These are phyloP conservation scores for Diplogasteroides magnus DNA, from an alignment of 1,140 invertebrate genomes.

Conservation along the genomic window DNA sequence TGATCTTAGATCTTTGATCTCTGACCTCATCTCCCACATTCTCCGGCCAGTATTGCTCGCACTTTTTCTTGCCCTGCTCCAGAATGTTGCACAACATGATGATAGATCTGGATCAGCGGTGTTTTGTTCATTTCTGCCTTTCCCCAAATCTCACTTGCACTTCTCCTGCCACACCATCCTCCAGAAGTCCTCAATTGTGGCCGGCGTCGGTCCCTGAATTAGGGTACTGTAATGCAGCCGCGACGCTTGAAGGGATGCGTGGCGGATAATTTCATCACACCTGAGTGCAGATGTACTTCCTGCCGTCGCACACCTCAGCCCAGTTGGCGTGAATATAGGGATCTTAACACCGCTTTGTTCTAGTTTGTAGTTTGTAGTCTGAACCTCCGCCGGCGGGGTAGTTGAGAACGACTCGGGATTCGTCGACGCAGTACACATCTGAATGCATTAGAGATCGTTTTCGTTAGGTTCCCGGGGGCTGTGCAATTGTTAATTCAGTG, in stretches of 20 bases:
- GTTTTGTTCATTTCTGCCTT: background rate
- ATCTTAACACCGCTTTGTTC: background rate
- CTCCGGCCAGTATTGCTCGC: background rate
- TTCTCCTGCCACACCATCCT: background rate
- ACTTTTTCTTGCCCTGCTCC: background rate
- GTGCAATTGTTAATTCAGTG: too few species aligned
- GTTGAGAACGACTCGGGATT: background rate
- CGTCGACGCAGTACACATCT: background rate
- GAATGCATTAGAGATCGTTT: too few species aligned
- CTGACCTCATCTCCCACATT: background rate
- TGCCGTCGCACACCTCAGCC: background rate
- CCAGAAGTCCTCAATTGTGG: background rate
- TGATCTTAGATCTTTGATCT: background rate
- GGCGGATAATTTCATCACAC: background rate
- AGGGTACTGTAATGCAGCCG: too few species aligned
- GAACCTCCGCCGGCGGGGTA: background rate
- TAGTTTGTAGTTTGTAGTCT: background rate
- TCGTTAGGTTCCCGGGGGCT: too few species aligned
- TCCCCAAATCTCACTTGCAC: background rate
- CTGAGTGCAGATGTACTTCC: conserved; percentile 1
- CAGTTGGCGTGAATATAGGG: background rate
- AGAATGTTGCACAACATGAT: background rate
- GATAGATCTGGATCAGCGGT: background rate
- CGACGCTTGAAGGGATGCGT: too few species aligned
- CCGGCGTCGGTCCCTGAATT: background rate